Evolutionary conservation across 2,113 vertebrate species (phyloP), one percentile per base, ranked within the genome.

Genomic region (Cyprinus carpio): DNA sequence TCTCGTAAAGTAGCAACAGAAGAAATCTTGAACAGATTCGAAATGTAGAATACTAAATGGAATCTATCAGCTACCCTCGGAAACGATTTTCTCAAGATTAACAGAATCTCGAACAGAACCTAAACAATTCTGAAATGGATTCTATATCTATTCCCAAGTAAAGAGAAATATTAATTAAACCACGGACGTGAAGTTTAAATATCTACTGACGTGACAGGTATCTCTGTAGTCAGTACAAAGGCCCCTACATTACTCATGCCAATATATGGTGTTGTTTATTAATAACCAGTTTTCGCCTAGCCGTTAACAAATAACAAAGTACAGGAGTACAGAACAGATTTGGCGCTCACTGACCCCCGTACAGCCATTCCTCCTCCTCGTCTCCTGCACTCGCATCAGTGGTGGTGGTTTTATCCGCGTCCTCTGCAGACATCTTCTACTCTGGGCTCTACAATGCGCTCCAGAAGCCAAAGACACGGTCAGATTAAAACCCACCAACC

Each of bases 341-440:
- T 54, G 40, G 49, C 8, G 76, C 84, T 72, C 34, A 85, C 76
- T 72, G 34, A 98, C 97, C 97, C 94, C 97, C 97, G 85, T 98
- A 98, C 31, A 98, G 94, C 97, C 97, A 98, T 95, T 98, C 97
- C 91, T 98, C 97, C 94, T 98, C 97, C 89, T 98, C 97, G 85
- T 97, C 97, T 29, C 97, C 97, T 13, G 92, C 95, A 90, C 93
- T 95, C 6, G 90, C 93, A 69, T 94, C 93, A 12, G 92, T 88
- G 76, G 88, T 88, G 87, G 87, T 58, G 54, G 93, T 91, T 91
- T 94, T 95, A 88, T 94, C 93, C 87, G 90, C 92, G 82, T 95
- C 93, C 86, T 94, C 94, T 51, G 92, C 92, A 85, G 95, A 95
- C 95, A 95, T 95, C 87, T 92, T 62, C 3, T 56, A 46, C 69